These are phyloP conservation scores for Drosophila falleni DNA, from an alignment of 2,888 invertebrate genomes.

Conservation along the genomic window DNA sequence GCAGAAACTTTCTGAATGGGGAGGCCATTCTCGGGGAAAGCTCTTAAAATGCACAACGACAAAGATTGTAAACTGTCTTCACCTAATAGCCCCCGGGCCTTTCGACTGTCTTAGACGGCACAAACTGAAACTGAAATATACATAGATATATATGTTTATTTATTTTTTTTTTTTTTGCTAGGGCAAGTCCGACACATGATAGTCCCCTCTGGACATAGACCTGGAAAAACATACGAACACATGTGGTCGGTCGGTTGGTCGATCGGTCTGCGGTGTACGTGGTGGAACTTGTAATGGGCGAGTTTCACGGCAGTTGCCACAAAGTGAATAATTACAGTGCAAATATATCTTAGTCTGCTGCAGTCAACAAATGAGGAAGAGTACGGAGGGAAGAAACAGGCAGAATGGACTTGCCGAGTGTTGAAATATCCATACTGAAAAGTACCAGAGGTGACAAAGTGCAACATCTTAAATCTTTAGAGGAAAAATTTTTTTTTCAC, in stretches of 20 bases:
- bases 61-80: conserved; percentile 79
- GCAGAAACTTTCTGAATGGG: conserved; percentile 49
- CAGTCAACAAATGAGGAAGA: conserved; percentile 9
- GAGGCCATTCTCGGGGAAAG: conserved; percentile 41
- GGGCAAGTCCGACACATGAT: conserved; percentile 48
- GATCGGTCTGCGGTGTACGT: conserved; percentile 26
- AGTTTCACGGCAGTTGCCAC: conserved; percentile 68
- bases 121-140: conserved; percentile 43
- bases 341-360: conserved; percentile 70
- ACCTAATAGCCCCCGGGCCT: conserved; percentile 68
- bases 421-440: conserved; percentile 9
- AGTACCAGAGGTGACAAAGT: conserved; percentile 10
- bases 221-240: conserved; percentile 34
- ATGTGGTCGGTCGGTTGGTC: neutral
- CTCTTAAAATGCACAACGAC: conserved; percentile 62
- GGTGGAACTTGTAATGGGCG: conserved; percentile 66
- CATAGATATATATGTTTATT: conserved; percentile 7
- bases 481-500: neutral
- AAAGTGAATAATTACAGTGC: conserved; percentile 79
- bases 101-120: conserved; percentile 37
- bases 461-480: conserved; percentile 5
- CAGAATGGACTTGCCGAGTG: neutral
- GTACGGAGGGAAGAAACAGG: neutral
- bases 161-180: conserved; percentile 21
- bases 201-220: conserved; percentile 58